Conservation (phyloP, 2,888 invertebrate species). For the Morpho deidamia region DNA sequence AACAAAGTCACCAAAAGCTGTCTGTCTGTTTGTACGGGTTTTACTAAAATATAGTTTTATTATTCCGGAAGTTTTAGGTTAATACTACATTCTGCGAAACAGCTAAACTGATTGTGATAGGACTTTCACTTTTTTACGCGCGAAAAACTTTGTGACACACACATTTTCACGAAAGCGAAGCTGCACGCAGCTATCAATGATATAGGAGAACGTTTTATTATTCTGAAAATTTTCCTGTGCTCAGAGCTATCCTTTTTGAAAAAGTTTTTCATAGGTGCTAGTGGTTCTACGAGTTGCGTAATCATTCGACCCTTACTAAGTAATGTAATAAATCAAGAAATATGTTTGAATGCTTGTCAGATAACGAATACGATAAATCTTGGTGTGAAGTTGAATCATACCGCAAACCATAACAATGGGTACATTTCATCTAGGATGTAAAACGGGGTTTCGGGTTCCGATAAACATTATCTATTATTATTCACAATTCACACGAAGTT, state of each 20-base stretch:
- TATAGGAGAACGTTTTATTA: no score
- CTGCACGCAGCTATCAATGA: no score
- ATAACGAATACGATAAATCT: slow-evolving; percentile 1
- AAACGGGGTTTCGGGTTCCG: not conserved
- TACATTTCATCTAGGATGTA: not conserved
- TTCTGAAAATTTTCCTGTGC: no score
- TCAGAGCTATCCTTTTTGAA: not conserved
- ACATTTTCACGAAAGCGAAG: no score
- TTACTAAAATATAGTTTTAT: no score
- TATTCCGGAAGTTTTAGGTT: no score
- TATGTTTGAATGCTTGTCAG: slow-evolving; percentile 4
- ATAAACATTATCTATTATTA: no score
- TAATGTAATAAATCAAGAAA: slow-evolving; percentile 6
- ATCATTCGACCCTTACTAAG: slow-evolving; percentile 5
- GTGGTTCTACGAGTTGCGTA: not conserved
- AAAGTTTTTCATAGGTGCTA: not conserved
- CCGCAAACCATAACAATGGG: not conserved
- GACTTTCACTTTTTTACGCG: no score
- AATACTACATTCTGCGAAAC: no score
- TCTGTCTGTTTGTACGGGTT: not conserved
- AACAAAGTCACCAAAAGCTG: not conserved
- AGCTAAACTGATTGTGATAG: no score
- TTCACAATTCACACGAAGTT: no score
- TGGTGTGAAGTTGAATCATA: slow-evolving; percentile 1
- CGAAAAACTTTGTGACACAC: no score